A percentile compares a stretch with the other conserved stretches of the same genome.
phyloP scores from a whole-genome alignment of 2,113 vertebrate species.

The Hydrolagus affinis region DNA sequence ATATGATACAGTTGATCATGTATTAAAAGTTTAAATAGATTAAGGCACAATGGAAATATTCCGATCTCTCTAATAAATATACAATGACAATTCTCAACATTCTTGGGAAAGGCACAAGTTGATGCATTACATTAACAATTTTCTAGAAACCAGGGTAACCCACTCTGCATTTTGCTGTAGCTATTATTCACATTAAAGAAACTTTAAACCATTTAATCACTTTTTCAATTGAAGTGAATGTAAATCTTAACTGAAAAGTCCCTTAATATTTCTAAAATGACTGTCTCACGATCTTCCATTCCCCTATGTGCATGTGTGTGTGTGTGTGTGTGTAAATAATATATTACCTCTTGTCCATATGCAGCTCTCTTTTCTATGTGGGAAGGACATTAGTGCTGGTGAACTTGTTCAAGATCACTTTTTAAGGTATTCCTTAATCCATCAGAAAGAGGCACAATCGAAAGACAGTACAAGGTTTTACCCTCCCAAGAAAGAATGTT shows the following conservation, averaged over 20 bases:
- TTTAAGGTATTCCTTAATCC: not conserved
- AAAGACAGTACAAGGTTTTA: not conserved
- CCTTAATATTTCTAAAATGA: not conserved
- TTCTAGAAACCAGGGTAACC: not conserved
- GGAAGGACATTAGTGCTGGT: not conserved
- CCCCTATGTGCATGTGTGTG: no score
- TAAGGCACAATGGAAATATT: constrained; percentile 19
- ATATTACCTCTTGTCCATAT: not conserved
- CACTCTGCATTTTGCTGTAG: constrained; percentile 19
- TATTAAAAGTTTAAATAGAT: not conserved
- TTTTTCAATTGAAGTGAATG: not conserved
- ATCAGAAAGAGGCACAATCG: not conserved
- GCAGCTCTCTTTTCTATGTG: not conserved
- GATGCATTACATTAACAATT: constrained; percentile 6
- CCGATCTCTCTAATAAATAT: constrained; percentile 24
- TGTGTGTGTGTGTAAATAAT: no score
- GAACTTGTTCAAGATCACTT: not conserved
- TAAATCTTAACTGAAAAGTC: constrained; percentile 19
- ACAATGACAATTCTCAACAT: not conserved
- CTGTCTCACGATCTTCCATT: no score
- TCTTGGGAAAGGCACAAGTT: constrained; percentile 17
- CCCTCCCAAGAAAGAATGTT: not conserved
- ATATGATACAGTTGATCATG: not conserved
- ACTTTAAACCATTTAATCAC: not conserved
- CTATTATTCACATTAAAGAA: constrained; percentile 16